phyloP scores from a whole-genome alignment of 2,888 invertebrate genomes.

The Cyaniris semiargus region DNA sequence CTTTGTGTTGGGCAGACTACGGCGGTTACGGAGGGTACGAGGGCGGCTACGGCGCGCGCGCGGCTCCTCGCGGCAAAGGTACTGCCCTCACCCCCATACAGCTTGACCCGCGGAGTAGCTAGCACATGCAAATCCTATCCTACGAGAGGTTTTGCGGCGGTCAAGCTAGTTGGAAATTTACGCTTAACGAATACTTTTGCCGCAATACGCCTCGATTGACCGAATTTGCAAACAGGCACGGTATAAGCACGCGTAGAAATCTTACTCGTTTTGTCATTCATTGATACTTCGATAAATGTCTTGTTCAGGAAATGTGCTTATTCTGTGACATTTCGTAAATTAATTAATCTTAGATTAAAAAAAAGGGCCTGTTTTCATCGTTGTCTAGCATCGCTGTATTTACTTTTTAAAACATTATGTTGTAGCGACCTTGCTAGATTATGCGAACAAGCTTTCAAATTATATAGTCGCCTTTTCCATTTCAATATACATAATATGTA shows the following conservation, averaged over 20 bases:
- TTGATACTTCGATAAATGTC: background rate
- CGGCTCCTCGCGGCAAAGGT: slow-evolving; percentile 94
- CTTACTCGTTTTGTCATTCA: background rate
- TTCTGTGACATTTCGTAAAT: slow-evolving; percentile 10
- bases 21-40: slow-evolving; percentile 93
- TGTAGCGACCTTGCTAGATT: slow-evolving; percentile 18
- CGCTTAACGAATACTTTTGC: background rate
- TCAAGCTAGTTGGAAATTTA: background rate
- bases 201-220: slow-evolving; percentile 25
- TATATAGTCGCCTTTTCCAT: background rate
- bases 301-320: slow-evolving; percentile 13
- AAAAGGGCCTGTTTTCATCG: slow-evolving; percentile 21
- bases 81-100: slow-evolving; percentile 62
- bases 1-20: slow-evolving; percentile 86
- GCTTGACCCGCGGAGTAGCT: slow-evolving; percentile 37
- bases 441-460: slow-evolving; percentile 25
- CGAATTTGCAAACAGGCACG: slow-evolving; percentile 28
- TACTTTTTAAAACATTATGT: background rate
- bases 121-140: slow-evolving; percentile 28
- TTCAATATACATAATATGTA: background rate
- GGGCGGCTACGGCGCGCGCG: slow-evolving; percentile 93
- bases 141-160: slow-evolving; percentile 29
- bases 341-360: background rate
- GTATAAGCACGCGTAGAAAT: slow-evolving; percentile 19
- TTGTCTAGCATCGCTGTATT: slow-evolving; percentile 11